Percentiles rank a stretch among this genome's conserved stretches.
These are phyloP conservation scores for Phylloscopus trochilus DNA, from an alignment of 2,113 vertebrate genomes.

Conservation along the genomic window DNA sequence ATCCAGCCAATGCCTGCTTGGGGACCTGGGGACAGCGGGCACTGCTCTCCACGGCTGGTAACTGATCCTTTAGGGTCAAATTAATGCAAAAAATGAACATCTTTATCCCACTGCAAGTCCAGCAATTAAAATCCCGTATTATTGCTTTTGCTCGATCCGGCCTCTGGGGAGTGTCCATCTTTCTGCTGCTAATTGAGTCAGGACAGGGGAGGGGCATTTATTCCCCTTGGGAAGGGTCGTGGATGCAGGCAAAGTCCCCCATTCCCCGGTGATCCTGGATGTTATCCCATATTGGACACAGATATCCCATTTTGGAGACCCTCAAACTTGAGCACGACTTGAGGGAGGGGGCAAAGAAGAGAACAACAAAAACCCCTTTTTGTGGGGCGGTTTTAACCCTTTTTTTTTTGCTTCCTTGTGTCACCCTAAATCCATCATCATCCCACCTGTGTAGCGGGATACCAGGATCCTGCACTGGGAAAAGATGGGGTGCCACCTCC, in stretches of 20 bases:
- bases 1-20: too few species aligned
- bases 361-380: background rate
- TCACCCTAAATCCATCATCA: background rate
- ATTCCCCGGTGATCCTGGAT: background rate
- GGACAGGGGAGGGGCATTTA: accelerated
- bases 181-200: background rate
- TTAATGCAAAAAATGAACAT: background rate
- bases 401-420: background rate
- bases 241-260: background rate
- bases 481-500: background rate
- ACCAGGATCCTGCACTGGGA: accelerated
- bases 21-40: background rate
- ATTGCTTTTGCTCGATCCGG: accelerated
- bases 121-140: background rate
- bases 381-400: background rate
- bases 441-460: accelerated
- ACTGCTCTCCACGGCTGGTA: background rate
- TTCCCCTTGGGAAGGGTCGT: accelerated
- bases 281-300: background rate
- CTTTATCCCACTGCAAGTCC: accelerated
- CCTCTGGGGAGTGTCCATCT: background rate
- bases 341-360: background rate
- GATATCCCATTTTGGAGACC: background rate
- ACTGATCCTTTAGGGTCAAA: background rate
- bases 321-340: background rate